These are phyloP conservation scores for Trichonephila inaurata DNA, from an alignment of 1,140 invertebrate genomes.

Conservation along the genomic window DNA sequence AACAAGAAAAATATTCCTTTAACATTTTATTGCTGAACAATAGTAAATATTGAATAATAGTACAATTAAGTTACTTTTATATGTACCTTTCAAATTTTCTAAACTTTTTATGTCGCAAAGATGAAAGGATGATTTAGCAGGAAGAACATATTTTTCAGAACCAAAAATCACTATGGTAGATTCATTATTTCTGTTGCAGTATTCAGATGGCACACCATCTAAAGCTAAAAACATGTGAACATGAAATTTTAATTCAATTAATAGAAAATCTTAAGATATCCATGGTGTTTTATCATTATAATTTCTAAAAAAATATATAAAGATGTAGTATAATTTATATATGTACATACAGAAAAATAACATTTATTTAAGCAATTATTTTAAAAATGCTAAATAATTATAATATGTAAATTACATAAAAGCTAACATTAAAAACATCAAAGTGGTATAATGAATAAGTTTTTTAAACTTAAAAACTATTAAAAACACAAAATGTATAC, in stretches of 20 bases:
- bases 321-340: too few relatives aligned
- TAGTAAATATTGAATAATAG: too few relatives aligned
- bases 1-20: too few relatives aligned
- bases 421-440: too few relatives aligned
- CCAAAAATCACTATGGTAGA: background rate
- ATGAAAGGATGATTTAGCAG: constrained; percentile 56
- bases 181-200: background rate
- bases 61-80: background rate
- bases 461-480: background rate
- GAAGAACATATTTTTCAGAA: constrained; percentile 50
- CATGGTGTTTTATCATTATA: background rate
- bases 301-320: too few relatives aligned
- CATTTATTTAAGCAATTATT: too few relatives aligned
- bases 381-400: too few relatives aligned
- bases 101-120: constrained; percentile 48
- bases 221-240: background rate
- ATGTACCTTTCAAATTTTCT: constrained; percentile 41
- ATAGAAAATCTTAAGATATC: background rate
- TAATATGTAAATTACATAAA: too few relatives aligned
- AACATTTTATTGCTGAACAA: too few relatives aligned
- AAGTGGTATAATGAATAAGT: too few relatives aligned
- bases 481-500: background rate
- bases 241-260: background rate
- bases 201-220: background rate
- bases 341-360: too few relatives aligned